A percentile compares a stretch with the other conserved stretches of the same genome.
Evolutionary conservation across 2,888 invertebrate species (phyloP).

Genomic region (Cacoxenus indagator): DNA sequence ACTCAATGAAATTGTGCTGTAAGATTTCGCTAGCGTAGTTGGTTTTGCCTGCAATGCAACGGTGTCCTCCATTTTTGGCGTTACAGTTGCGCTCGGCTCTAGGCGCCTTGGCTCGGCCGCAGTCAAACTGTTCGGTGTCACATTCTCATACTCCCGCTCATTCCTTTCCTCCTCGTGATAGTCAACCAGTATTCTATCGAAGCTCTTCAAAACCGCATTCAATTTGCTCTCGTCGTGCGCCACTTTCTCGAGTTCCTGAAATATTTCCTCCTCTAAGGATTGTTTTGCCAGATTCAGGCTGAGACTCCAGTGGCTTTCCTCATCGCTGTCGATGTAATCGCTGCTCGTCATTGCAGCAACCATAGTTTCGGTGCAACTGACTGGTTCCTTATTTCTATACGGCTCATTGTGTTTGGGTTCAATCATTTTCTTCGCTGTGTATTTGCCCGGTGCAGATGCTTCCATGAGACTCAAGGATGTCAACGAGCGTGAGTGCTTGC

Average conservation of each 20-base stretch:
- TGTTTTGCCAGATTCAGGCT: conserved; percentile 64
- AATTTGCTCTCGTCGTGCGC: conserved; percentile 71
- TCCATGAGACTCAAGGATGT: conserved; percentile 53
- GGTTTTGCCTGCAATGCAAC: not conserved
- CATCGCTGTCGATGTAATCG: conserved; percentile 61
- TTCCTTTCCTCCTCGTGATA: too few species aligned
- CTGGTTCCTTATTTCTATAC: not conserved
- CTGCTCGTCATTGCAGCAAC: not conserved
- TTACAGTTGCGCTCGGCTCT: too few species aligned
- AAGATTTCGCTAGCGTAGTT: conserved; percentile 75
- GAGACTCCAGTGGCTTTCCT: conserved; percentile 59
- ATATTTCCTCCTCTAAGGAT: conserved; percentile 70
- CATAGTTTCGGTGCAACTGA: conserved; percentile 26
- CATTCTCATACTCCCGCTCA: too few species aligned
- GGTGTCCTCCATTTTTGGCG: too few species aligned
- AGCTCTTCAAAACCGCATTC: conserved; percentile 72
- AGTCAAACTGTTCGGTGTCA: too few species aligned
- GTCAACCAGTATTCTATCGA: conserved; percentile 73
- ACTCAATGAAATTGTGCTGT: conserved; percentile 77
- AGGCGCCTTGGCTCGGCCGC: too few species aligned
- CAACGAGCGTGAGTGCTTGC: conserved; percentile 63
- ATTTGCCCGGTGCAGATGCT: conserved; percentile 50
- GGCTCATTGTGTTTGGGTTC: not conserved
- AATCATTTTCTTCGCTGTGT: conserved; percentile 41
- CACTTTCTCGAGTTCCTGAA: conserved; percentile 70